These are phyloP conservation scores for Caenorhabditis wallacei DNA, from an alignment of 2,888 invertebrate genomes.

Conservation along the genomic window DNA sequence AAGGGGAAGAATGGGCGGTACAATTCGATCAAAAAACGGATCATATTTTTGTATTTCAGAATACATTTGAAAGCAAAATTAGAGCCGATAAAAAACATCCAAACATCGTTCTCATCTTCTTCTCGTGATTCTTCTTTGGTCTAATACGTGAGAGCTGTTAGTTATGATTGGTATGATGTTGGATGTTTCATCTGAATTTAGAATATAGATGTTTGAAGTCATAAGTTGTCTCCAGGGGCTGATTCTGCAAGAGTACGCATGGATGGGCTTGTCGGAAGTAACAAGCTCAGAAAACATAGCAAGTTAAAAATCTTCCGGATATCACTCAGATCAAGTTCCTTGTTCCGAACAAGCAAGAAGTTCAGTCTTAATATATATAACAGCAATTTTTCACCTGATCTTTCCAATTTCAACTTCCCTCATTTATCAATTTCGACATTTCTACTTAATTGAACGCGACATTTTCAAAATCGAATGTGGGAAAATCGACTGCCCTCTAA, in stretches of 20 bases:
- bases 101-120: constrained; percentile 23
- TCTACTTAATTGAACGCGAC: background rate
- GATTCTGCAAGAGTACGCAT: constrained; percentile 45
- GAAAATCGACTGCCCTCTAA: background rate
- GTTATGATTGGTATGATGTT: constrained; percentile 36
- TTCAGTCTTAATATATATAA: background rate
- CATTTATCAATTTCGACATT: background rate
- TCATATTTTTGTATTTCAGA: background rate
- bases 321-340: constrained; percentile 8
- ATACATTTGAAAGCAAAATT: background rate
- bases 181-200: constrained; percentile 44
- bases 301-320: constrained; percentile 20
- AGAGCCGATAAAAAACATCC: background rate
- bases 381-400: too few relatives aligned
- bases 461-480: background rate
- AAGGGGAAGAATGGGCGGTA: background rate
- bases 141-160: constrained; percentile 18
- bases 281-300: constrained; percentile 41
- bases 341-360: background rate
- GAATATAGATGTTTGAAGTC: constrained; percentile 59
- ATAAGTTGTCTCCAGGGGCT: constrained; percentile 50
- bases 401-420: background rate
- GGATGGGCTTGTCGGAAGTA: constrained; percentile 21
- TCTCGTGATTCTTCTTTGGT: constrained; percentile 27
- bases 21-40: constrained; percentile 9